A percentile compares a stretch with the other conserved stretches of the same genome.
These are phyloP conservation scores for Cynoglossus semilaevis DNA, from an alignment of 2,113 vertebrate species.

Conservation along the genomic window DNA sequence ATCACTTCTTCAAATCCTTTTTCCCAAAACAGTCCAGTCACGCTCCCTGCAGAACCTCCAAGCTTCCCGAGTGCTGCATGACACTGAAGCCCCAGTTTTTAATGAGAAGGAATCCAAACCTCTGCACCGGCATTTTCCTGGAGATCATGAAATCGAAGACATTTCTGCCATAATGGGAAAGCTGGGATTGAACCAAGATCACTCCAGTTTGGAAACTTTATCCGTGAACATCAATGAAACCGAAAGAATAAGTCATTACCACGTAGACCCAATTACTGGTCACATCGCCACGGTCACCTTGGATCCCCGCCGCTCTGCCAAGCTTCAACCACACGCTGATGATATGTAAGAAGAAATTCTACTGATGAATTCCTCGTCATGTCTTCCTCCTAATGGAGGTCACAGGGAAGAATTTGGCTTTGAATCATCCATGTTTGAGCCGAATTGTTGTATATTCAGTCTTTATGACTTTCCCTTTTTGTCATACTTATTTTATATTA, in stretches of 20 bases:
- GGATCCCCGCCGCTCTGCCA: constrained; percentile 50
- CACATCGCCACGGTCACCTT: constrained; percentile 64
- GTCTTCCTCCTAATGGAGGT: constrained; percentile 4
- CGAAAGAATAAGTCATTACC: constrained; percentile 54
- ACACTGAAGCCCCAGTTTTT: constrained; percentile 43
- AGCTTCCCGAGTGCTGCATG: constrained; percentile 78
- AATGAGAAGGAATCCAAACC: constrained; percentile 48
- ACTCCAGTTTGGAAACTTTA: constrained; percentile 28
- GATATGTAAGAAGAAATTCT: constrained; percentile 67
- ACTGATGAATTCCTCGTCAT: constrained; percentile 4
- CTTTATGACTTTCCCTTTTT: constrained; percentile 25
- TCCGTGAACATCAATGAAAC: constrained; percentile 57
- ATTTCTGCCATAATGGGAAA: constrained; percentile 63
- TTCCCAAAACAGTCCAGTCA: constrained; percentile 83
- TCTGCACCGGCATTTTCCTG: constrained; percentile 38
- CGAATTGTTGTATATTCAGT: constrained; percentile 19
- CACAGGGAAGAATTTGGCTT: constrained; percentile 30
- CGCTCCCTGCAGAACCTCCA: constrained; percentile 87
- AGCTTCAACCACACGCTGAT: constrained; percentile 69
- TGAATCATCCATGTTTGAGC: constrained; percentile 42
- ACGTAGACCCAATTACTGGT: constrained; percentile 60
- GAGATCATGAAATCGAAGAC: constrained; percentile 48
- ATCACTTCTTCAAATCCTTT: constrained; percentile 1
- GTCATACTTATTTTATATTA: constrained; percentile 49
- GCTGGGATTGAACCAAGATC: constrained; percentile 52